phyloP scores from a whole-genome alignment of 2,888 invertebrate genomes.

The Resseliella maxima region DNA sequence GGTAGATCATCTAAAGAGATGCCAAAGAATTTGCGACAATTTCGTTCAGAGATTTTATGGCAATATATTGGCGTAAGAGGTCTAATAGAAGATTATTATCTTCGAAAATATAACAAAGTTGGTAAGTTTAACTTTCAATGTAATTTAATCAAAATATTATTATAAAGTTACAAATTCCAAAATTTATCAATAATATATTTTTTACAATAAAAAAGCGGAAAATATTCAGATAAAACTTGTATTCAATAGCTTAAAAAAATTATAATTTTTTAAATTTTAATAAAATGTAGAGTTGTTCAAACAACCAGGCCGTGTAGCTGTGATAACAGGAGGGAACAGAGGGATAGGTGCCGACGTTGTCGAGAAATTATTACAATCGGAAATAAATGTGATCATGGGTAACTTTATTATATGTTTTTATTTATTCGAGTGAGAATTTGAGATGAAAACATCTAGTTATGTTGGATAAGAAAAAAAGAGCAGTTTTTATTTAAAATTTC shows the following conservation, averaged over 20 bases:
- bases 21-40: constrained; percentile 66
- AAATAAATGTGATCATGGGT: constrained; percentile 82
- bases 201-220: too few relatives aligned
- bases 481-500: too few relatives aligned
- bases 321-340: constrained; percentile 88
- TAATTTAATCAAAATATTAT: neutral
- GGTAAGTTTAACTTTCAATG: constrained; percentile 64
- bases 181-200: too few relatives aligned
- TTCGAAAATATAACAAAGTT: constrained; percentile 64
- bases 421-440: neutral
- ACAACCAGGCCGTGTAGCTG: constrained; percentile 76
- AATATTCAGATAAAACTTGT: too few relatives aligned
- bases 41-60: constrained; percentile 66
- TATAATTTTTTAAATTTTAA: neutral
- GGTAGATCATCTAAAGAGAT: constrained; percentile 66
- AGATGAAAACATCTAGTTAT: too few relatives aligned
- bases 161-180: neutral
- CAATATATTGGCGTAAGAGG: constrained; percentile 65
- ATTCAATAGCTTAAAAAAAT: neutral
- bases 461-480: too few relatives aligned
- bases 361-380: constrained; percentile 79
- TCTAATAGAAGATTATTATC: constrained; percentile 64
- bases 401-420: constrained; percentile 62
- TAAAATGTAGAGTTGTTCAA: constrained; percentile 72
- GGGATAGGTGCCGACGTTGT: constrained; percentile 86